phyloP scores from a whole-genome alignment of 2,113 vertebrate species.

The Acrocephalus kingi region DNA sequence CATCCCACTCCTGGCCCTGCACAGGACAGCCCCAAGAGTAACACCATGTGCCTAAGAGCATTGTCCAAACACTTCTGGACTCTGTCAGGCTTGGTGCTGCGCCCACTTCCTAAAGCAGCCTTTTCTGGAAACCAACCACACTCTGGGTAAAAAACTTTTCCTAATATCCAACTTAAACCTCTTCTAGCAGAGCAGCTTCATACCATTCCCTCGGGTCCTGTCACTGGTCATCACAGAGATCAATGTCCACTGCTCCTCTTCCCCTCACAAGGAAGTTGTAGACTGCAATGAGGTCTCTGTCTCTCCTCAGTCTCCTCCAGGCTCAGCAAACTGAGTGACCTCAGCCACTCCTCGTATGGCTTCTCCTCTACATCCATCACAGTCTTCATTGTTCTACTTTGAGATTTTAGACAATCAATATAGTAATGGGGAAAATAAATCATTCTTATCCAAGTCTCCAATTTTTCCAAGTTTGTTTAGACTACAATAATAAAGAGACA shows the following conservation, averaged over 20 bases:
- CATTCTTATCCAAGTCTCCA: background rate
- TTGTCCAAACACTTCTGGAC: background rate
- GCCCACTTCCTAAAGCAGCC: background rate
- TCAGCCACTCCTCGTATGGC: background rate
- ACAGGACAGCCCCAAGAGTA: background rate
- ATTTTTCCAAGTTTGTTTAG: background rate
- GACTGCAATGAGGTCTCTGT: background rate
- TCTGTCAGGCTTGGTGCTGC: background rate
- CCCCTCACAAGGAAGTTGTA: background rate
- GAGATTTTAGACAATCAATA: background rate
- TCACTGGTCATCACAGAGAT: no score
- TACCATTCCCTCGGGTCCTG: fast-evolving
- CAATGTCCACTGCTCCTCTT: background rate
- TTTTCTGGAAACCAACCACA: background rate
- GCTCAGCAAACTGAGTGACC: background rate
- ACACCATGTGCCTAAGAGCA: background rate
- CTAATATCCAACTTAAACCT: background rate
- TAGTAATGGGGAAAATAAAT: background rate
- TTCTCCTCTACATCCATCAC: background rate
- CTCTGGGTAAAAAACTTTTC: background rate
- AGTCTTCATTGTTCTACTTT: background rate
- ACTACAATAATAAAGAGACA: background rate
- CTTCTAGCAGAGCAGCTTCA: background rate
- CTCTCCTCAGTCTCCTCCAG: no score
- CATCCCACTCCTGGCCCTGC: background rate